Conservation (phyloP, 2,888 invertebrate genomes). For the Brenthis ino region DNA sequence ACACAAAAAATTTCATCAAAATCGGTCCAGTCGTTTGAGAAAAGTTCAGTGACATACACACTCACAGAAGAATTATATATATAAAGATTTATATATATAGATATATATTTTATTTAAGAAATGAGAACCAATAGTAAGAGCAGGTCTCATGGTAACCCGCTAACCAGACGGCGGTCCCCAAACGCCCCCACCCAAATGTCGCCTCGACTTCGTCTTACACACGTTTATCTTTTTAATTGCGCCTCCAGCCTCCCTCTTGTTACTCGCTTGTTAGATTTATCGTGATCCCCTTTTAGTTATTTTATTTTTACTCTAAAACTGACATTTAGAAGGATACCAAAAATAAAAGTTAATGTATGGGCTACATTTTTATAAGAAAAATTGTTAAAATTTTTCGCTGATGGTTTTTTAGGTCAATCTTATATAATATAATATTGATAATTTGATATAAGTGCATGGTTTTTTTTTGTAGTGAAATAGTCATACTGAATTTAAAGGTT, state of each 20-base stretch:
- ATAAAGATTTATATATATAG: too few relatives aligned
- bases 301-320: constrained; percentile 33
- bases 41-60: too few relatives aligned
- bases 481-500: too few relatives aligned
- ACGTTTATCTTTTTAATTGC: constrained; percentile 81
- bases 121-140: constrained; percentile 49
- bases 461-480: too few relatives aligned
- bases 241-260: constrained; percentile 60
- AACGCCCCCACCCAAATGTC: constrained; percentile 63
- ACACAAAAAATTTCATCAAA: too few relatives aligned
- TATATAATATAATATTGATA: too few relatives aligned
- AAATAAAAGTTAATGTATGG: neutral
- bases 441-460: too few relatives aligned
- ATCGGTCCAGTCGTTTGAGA: too few relatives aligned
- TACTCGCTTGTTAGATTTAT: constrained; percentile 67
- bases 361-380: neutral
- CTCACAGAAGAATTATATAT: too few relatives aligned
- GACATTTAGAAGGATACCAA: constrained; percentile 3
- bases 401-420: too few relatives aligned
- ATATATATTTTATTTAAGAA: constrained; percentile 14
- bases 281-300: constrained; percentile 40
- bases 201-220: constrained; percentile 70
- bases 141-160: constrained; percentile 70
- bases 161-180: constrained; percentile 74
- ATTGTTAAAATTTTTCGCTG: too few relatives aligned